Evolutionary conservation across 1,140 invertebrate species (phyloP).

Genomic region (Temnothorax longispinosus): DNA sequence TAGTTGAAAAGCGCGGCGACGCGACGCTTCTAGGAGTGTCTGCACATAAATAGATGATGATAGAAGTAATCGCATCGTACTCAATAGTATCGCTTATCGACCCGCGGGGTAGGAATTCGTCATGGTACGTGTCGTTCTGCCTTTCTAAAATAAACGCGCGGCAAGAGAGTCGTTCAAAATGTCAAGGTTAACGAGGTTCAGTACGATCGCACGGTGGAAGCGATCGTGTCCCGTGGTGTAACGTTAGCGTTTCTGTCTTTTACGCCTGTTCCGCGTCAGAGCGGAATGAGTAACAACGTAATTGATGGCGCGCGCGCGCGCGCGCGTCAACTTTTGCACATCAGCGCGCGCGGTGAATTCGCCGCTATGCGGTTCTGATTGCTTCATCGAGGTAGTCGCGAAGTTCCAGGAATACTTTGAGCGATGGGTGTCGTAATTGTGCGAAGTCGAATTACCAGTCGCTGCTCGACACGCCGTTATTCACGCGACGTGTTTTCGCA

Average conservation of each 20-base stretch:
- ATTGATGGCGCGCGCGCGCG: conserved; percentile 34
- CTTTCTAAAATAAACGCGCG: conserved; percentile 78
- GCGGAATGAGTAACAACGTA: conserved; percentile 56
- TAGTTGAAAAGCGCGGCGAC: neutral
- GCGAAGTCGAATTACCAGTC: neutral
- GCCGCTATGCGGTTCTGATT: conserved; percentile 41
- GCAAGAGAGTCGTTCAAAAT: conserved; percentile 67
- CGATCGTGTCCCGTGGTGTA: conserved; percentile 33
- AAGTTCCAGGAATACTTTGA: conserved; percentile 32
- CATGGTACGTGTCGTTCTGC: conserved; percentile 53
- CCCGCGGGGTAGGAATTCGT: conserved; percentile 5
- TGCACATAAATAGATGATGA: conserved; percentile 24
- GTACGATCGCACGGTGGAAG: conserved; percentile 50
- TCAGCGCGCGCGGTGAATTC: neutral
- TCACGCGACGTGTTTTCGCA: neutral
- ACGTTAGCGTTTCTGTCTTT: conserved; percentile 37
- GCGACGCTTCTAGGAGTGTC: neutral
- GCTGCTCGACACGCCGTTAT: neutral
- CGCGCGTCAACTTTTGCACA: conserved; percentile 32
- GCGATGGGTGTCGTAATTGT: conserved; percentile 15
- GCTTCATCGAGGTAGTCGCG: conserved; percentile 35
- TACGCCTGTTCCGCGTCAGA: conserved; percentile 28
- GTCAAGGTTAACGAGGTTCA: conserved; percentile 76
- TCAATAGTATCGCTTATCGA: conserved; percentile 39
- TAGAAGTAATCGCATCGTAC: neutral